phyloP scores from a whole-genome alignment of 1,140 invertebrate species.

The Anagrus nilaparvatae region DNA sequence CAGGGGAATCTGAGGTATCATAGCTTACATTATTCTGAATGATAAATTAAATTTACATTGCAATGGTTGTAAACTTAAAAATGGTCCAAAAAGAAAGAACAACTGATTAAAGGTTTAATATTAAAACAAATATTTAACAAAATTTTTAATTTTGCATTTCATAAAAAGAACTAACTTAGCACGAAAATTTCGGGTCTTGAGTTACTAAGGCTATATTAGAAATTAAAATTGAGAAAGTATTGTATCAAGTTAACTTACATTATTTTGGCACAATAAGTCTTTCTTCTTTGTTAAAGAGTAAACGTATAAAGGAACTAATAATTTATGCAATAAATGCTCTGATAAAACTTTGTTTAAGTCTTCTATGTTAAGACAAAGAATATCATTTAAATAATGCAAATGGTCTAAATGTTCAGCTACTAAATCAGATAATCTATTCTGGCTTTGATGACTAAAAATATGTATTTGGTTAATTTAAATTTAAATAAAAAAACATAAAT shows the following conservation, averaged over 20 bases:
- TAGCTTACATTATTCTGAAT: neutral
- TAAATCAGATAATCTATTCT: slow-evolving; percentile 82
- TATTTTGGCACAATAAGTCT: slow-evolving; percentile 29
- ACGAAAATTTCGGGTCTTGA: too few relatives aligned
- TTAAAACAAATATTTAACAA: too few relatives aligned
- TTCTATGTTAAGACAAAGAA: slow-evolving; percentile 82
- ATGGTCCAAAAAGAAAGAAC: too few relatives aligned
- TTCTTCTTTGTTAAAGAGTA: slow-evolving; percentile 63
- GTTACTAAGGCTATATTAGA: too few relatives aligned
- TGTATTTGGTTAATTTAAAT: slow-evolving; percentile 3
- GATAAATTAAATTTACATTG: too few relatives aligned
- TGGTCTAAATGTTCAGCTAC: slow-evolving; percentile 97
- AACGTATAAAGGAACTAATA: slow-evolving; percentile 90
- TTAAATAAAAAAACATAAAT: slow-evolving; percentile 1
- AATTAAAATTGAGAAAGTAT: too few relatives aligned
- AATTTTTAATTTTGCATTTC: too few relatives aligned
- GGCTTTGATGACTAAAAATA: slow-evolving; percentile 73
- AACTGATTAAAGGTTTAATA: too few relatives aligned
- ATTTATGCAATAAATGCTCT: slow-evolving; percentile 86
- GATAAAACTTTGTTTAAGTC: slow-evolving; percentile 92
- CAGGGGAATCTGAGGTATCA: slow-evolving; percentile 4
- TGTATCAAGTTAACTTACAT: slow-evolving; percentile 37
- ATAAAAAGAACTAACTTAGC: too few relatives aligned
- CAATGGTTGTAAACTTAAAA: too few relatives aligned
- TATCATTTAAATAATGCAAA: slow-evolving; percentile 96